phyloP scores from a whole-genome alignment of 2,888 invertebrate genomes.

The Cremastinae sp. region DNA sequence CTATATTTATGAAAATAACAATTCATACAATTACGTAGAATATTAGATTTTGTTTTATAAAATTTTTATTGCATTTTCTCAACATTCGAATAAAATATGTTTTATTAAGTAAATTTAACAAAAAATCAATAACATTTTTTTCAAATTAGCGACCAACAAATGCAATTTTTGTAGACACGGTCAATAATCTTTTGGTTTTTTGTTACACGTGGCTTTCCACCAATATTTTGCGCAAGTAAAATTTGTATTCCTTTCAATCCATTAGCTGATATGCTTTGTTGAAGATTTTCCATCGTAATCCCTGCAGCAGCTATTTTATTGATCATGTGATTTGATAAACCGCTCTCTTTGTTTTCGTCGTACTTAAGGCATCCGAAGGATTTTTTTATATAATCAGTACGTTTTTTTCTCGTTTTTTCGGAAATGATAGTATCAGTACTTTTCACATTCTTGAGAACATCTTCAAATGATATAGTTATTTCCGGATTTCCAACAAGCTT shows the following conservation, averaged over 20 bases:
- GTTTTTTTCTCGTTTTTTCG: conserved; percentile 17
- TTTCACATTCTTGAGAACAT: conserved; percentile 27
- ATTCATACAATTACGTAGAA: too few species aligned
- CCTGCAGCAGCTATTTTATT: conserved; percentile 42
- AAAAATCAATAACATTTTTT: neutral
- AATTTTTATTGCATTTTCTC: too few species aligned
- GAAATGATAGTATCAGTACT: conserved; percentile 11
- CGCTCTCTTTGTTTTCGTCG: conserved; percentile 16
- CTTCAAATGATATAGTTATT: conserved; percentile 28
- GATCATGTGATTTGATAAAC: conserved; percentile 36
- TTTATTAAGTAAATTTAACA: conserved; percentile 7
- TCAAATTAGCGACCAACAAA: conserved; percentile 6
- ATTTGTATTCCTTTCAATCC: conserved; percentile 28
- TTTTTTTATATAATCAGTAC: conserved; percentile 31
- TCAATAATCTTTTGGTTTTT: conserved; percentile 40
- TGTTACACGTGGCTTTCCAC: conserved; percentile 35
- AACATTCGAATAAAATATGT: neutral
- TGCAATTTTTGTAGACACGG: conserved; percentile 29
- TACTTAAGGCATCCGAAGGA: conserved; percentile 11
- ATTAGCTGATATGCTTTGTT: conserved; percentile 17
- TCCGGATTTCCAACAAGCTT: conserved; percentile 28
- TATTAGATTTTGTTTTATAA: too few species aligned
- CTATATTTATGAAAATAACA: too few species aligned
- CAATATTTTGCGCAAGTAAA: conserved; percentile 34
- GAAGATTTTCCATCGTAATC: conserved; percentile 26